Base-by-base conservation (phyloP, 2,797 vertebrate species). In the Danio aesculapii region DNA sequence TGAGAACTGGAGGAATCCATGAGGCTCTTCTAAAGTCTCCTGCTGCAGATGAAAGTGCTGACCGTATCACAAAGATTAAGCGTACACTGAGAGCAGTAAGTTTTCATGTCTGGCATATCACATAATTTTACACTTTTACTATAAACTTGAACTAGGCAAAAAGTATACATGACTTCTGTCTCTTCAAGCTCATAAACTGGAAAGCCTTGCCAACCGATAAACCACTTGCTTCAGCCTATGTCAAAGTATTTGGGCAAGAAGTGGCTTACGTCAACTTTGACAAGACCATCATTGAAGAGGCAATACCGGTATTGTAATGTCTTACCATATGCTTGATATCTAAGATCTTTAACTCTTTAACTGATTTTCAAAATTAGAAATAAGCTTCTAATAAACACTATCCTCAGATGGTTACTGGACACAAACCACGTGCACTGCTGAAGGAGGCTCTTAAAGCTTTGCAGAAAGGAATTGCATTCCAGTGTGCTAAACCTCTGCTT, bases 201-300 rank as follows among this genome's bases (percentile, higher is more conserved):
- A 96, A 90, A 77, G 79, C 88, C 67, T 52, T 92, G 79, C 88
- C 92, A 64, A 83, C 47, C 77, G 88, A 86, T 53, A 86, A 92
- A 68, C 90, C 93, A 68, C 85, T 94, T 82, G 93, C 73, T 61
- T 93, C 90, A 0, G 16, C 86, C 43, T 94, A 94, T 74, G 0
- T 95, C 75, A 97, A 95, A 89, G 83, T 95, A 74, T 91, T 96
- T 79, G 93, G 89, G 84, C 94, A 97, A 87, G 95, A 95, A 88
- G 1, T 96, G 39, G 89, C 92, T 78, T 96, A 90, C 30, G 89
- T 86, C 63, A 86, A 83, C 84, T 64, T 95, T 50, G 91, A 95
- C 88, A 95, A 94, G 92, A 72, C 84, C 0, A 1, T 90, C 50
- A 88, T 95, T 47, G 89, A 93, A 78, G 86, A 91, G 49, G 74